Conservation (phyloP, 64 coral and sea anemone species). For the Astreopora myriophthalma region DNA sequence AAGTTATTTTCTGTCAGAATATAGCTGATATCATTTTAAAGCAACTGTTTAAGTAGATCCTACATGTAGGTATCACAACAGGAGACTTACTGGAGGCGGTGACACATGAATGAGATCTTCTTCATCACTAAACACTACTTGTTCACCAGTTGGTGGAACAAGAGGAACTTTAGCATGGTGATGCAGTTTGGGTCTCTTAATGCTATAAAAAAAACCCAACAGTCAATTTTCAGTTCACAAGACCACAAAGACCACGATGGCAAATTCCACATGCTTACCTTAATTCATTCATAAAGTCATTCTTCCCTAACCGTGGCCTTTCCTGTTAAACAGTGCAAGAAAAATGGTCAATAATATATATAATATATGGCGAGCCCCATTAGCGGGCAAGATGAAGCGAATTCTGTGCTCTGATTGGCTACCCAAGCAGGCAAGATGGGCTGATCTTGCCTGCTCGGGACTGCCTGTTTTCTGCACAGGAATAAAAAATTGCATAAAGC, state of each 20-base stretch:
- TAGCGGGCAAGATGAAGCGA: no score
- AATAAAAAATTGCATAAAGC: no score
- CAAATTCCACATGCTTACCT: background rate
- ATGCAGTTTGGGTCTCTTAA: constrained; percentile 47
- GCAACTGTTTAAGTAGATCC: background rate
- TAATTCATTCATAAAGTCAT: constrained; percentile 61
- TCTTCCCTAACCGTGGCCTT: constrained; percentile 39
- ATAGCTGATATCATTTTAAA: background rate
- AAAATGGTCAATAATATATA: background rate
- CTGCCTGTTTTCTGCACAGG: no score
- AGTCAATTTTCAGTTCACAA: background rate
- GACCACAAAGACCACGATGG: background rate
- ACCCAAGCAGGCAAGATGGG: no score
- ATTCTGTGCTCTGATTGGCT: no score
- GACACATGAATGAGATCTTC: constrained; percentile 54
- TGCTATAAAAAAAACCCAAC: background rate
- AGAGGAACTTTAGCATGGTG: constrained; percentile 35
- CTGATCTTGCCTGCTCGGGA: no score
- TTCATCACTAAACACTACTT: constrained; percentile 55
- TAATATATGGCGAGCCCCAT: no score
- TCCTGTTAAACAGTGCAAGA: background rate
- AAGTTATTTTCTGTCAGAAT: no score
- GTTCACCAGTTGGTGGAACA: background rate
- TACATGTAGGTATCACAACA: background rate
- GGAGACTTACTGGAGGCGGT: constrained; percentile 31